These are phyloP conservation scores for Chirona hameri DNA, from an alignment of 2,888 invertebrate species.

Conservation along the genomic window DNA sequence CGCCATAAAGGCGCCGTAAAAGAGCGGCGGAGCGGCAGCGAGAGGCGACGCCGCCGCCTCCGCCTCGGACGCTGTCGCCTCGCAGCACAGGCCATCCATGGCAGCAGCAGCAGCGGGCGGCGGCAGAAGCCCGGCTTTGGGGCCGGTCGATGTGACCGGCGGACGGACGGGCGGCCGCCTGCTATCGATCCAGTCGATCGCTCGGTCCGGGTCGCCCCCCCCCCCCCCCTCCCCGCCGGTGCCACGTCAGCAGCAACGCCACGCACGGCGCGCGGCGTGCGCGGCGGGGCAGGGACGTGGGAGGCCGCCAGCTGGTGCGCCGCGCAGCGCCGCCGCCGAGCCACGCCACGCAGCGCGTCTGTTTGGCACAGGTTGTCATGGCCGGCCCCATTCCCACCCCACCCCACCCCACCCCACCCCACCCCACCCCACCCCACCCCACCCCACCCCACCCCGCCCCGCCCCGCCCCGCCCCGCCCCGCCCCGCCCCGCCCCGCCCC, in stretches of 20 bases:
- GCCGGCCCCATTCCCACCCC: too few species aligned
- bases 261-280: background rate
- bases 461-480: too few species aligned
- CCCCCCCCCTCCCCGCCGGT: background rate
- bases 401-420: too few species aligned
- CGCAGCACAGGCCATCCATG: background rate
- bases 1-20: background rate
- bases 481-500: too few species aligned
- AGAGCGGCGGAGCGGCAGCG: conserved; percentile 1
- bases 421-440: too few species aligned
- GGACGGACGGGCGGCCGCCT: background rate
- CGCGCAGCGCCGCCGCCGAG: background rate
- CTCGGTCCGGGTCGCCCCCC: background rate
- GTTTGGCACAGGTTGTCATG: too few species aligned
- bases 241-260: background rate
- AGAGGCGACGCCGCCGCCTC: background rate
- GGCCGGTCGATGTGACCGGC: background rate
- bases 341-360: too few species aligned
- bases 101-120: background rate
- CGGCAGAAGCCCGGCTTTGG: background rate
- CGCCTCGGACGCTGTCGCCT: background rate
- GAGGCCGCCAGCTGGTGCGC: background rate
- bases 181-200: background rate
- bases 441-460: too few species aligned
- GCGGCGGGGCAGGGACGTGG: background rate